Evolutionary conservation across 2,797 vertebrate species (phyloP), one percentile per base, ranked within the genome.

Genomic region (Austrolebias charrua): DNA sequence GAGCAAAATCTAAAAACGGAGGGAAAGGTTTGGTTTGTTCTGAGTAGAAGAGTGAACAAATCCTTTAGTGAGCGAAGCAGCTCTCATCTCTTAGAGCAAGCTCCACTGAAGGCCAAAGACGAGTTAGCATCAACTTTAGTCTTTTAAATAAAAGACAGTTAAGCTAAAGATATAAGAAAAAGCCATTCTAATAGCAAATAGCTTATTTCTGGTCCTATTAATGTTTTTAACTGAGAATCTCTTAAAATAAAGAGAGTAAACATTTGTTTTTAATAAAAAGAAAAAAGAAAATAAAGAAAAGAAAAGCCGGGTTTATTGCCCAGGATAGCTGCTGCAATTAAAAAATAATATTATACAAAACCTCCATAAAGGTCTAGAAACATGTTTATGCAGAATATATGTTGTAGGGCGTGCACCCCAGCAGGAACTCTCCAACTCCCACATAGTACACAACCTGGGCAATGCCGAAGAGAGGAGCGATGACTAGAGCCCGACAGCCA

Each of bases 401-500:
- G 71, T 81, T 90, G 72, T 89, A 83, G 28, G 92, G 92, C 4
- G 78, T 90, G 83, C 91, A 92, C 6, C 91, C 93, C 54, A 95
- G 81, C 65, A 95, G 56, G 55, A 90, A 89, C 78, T 95, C 94
- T 77, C 94, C 94, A 33, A 95, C 93, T 40, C 93, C 93, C 1
- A 94, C 86, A 64, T 91, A 91, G 80, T 95, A 95, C 70, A 94
- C 81, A 45, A 95, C 93, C 85, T 95, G 94, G 10, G 90, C 94
- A 55, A 95, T 95, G 44, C 94, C 94, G 60, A 95, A 95, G 61
- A 95, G 92, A 9, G 94, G 94, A n/a, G 94, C 94, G 15, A 95
- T 94, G 56, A 95, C 91, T 43, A 95, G 78, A 0, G 93, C 93
- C 63, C 94, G 86, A 73, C 94, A 95, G 54, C 87, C 86, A 15